A percentile compares a stretch with the other conserved stretches of the same genome.
Evolutionary conservation across 1,140 invertebrate genomes (phyloP).

Genomic region (Panagrolaimus sp.): DNA sequence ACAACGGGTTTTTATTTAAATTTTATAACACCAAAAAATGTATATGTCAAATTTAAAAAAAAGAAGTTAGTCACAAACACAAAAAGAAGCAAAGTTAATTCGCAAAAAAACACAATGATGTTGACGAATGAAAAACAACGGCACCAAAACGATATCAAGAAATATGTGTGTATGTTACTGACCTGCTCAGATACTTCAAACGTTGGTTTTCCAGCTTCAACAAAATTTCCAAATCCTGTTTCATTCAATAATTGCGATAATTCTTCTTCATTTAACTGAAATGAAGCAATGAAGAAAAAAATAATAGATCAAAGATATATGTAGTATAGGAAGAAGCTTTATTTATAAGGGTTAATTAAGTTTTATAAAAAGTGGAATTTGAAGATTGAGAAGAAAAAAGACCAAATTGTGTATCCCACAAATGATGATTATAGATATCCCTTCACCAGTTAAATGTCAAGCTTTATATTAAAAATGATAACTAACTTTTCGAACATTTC

Average conservation of each 20-base stretch:
- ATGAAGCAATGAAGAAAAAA: not conserved
- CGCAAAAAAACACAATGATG: not conserved
- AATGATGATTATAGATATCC: not conserved
- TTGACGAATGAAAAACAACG: not conserved
- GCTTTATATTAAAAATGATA: not conserved
- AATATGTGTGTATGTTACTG: constrained; percentile 12
- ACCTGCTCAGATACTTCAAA: constrained; percentile 3
- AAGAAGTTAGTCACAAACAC: not conserved
- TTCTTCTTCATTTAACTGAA: constrained; percentile 47
- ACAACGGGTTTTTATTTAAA: no score
- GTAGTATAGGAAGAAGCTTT: constrained; percentile 30
- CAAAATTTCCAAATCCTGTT: constrained; percentile 35
- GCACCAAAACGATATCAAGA: not conserved
- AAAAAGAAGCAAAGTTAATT: not conserved
- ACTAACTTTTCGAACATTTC: constrained; percentile 55
- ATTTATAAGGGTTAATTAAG: constrained; percentile 23
- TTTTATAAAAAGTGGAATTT: no score
- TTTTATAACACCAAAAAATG: no score
- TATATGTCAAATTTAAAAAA: not conserved
- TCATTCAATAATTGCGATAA: constrained; percentile 42
- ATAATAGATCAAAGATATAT: not conserved
- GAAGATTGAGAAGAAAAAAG: not conserved
- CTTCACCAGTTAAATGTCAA: not conserved
- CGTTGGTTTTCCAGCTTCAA: constrained; percentile 17
- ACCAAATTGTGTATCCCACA: not conserved